Percentiles rank a stretch among this genome's conserved stretches.
phyloP scores from a whole-genome alignment of 1,140 invertebrate species.

The Drosophila ananassae region DNA sequence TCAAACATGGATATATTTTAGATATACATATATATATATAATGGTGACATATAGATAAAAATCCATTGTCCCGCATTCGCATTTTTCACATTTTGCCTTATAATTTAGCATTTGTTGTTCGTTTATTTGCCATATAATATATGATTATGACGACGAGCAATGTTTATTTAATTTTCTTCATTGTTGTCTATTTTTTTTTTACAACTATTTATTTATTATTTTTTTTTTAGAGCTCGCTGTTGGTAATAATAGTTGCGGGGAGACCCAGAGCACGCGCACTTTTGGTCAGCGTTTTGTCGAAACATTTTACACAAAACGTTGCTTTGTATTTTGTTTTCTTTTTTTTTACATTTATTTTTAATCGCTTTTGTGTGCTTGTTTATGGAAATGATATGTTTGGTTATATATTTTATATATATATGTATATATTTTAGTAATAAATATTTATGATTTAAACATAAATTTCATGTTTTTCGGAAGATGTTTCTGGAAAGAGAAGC shows the following conservation, averaged over 20 bases:
- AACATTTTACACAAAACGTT: conserved; percentile 67
- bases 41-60: not conserved
- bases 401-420: not conserved
- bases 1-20: conserved; percentile 2
- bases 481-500: too few relatives aligned
- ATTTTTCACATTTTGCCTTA: conserved; percentile 49
- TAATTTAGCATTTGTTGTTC: conserved; percentile 30
- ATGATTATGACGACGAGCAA: conserved; percentile 33
- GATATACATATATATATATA: conserved; percentile 22
- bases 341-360: conserved; percentile 24
- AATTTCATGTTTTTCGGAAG: too few relatives aligned
- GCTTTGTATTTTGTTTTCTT: not conserved
- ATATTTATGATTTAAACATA: too few relatives aligned
- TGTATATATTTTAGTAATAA: not conserved
- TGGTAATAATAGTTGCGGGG: conserved; percentile 42
- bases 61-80: conserved; percentile 51
- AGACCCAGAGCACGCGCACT: conserved; percentile 33
- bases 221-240: not conserved
- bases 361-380: conserved; percentile 23
- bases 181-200: conserved; percentile 34
- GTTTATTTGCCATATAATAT: conserved; percentile 67
- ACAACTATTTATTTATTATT: conserved; percentile 22
- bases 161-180: conserved; percentile 53
- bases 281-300: conserved; percentile 60
- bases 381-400: conserved; percentile 36